Percentiles rank a stretch among this genome's conserved stretches.
Evolutionary conservation across 2,113 vertebrate species (phyloP).

Genomic region (Ibidorhyncha struthersii): DNA sequence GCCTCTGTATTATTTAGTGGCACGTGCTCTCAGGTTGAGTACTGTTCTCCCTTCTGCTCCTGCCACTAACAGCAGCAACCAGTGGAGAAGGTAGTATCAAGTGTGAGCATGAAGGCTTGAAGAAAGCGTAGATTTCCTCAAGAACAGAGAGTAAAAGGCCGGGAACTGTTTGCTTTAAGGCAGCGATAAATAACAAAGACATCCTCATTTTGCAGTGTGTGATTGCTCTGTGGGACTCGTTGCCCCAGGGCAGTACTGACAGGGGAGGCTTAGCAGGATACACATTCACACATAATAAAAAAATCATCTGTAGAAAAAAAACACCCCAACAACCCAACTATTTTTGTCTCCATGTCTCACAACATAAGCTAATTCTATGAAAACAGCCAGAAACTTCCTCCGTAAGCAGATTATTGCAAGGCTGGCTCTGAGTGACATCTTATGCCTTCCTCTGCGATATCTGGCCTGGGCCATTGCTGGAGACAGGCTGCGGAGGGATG

Average conservation of each 20-base stretch:
- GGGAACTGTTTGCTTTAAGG: not conserved
- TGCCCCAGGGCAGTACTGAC: not conserved
- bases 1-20: not conserved
- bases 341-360: not conserved
- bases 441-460: not conserved
- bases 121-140: not conserved
- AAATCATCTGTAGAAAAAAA: not conserved
- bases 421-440: not conserved
- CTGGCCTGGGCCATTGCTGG: not conserved
- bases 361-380: slow-evolving; percentile 25
- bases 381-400: slow-evolving; percentile 32
- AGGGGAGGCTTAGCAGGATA: not conserved
- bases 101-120: not conserved
- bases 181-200: not conserved
- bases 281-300: not conserved
- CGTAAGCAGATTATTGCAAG: slow-evolving; percentile 27
- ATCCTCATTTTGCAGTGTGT: not conserved
- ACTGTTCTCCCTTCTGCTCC: not conserved
- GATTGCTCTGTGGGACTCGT: not conserved
- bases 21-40: not conserved
- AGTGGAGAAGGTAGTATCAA: not conserved
- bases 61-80: not conserved
- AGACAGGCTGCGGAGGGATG: slow-evolving; percentile 16
- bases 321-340: not conserved
- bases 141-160: not conserved